Base-by-base conservation (phyloP, 2,888 invertebrate species). In the Alitta virens region DNA sequence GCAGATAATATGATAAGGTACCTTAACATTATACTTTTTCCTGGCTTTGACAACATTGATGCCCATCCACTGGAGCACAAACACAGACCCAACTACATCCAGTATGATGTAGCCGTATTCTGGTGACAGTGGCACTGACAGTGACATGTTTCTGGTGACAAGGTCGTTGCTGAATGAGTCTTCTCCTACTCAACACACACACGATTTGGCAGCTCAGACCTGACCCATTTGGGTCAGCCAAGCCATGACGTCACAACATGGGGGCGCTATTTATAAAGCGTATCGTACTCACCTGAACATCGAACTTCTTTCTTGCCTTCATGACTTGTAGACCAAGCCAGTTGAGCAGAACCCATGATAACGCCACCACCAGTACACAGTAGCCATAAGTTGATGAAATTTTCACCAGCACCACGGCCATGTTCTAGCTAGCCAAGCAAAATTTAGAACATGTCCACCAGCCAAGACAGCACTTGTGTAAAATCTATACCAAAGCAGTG, bases 31-130 rank as follows among this genome's bases (percentile, higher is more conserved):
- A 67, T 72, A 74, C 68, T 78, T 74, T 66, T 78, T 79, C 24
- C 82, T 69, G 23, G 81, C 80, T 50, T 74, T 72, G 14, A 72
- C 75, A 58, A 81, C 81, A 68, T 78, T 76, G 50, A 78, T 68
- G n/a, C 74, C 75, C 67, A 81, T 75, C 79, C 80, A 83, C 18
- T 74, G 68, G 27, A 79, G 68, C 52, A 82, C 69, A 61, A 81
- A 74, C 33, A 75, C 71, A 18, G 80, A 79, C n/a, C 75, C 78
- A 18, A 80, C 67, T 16, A 76, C 81, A 1, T 77, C 77, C 23
- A 83, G 65, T 23, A 82, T 72, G 18, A 80, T 78, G 69, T 78
- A 82, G n/a, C 82, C 83, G 72, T 80, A 83, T 16, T 79, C 76
- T 26, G 67, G 65, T 7, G 78, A 77, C 23, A 82, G 40, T 46